Percentiles rank a stretch among this genome's conserved stretches.
phyloP scores from a whole-genome alignment of 2,797 vertebrate genomes.

The Microctenopoma steveboyesi region DNA sequence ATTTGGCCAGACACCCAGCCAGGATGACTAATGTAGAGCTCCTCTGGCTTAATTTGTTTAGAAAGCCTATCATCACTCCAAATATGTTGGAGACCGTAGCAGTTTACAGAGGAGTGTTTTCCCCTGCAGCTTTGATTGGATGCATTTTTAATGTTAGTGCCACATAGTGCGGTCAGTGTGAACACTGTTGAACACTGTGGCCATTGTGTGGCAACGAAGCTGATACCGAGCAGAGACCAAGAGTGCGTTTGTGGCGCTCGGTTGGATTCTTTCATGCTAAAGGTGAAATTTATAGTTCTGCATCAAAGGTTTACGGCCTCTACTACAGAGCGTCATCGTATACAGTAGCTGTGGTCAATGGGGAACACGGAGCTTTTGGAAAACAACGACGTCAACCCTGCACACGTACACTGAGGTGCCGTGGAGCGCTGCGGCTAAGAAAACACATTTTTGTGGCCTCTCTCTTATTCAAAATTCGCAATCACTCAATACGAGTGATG shows the following conservation, averaged over 20 bases:
- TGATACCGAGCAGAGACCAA: slow-evolving; percentile 35
- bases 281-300: slow-evolving; percentile 30
- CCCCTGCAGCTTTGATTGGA: slow-evolving; percentile 65
- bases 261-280: slow-evolving; percentile 22
- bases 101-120: slow-evolving; percentile 51
- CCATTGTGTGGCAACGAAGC: slow-evolving; percentile 53
- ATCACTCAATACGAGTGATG: neutral
- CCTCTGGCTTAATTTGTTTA: slow-evolving; percentile 67
- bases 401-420: neutral
- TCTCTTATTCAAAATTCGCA: neutral
- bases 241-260: slow-evolving; percentile 32
- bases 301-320: slow-evolving; percentile 3
- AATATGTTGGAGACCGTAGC: slow-evolving; percentile 69
- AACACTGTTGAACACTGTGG: slow-evolving; percentile 58
- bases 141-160: slow-evolving; percentile 63
- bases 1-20: slow-evolving; percentile 62
- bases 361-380: neutral
- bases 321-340: neutral
- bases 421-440: neutral
- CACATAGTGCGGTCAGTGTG: slow-evolving; percentile 60
- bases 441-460: neutral
- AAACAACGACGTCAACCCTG: slow-evolving; percentile 8
- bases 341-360: neutral
- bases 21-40: slow-evolving; percentile 66
- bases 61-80: slow-evolving; percentile 66